A percentile compares a stretch with the other conserved stretches of the same genome.
phyloP scores from a whole-genome alignment of 2,113 vertebrate species.

The Orycteropus afer region DNA sequence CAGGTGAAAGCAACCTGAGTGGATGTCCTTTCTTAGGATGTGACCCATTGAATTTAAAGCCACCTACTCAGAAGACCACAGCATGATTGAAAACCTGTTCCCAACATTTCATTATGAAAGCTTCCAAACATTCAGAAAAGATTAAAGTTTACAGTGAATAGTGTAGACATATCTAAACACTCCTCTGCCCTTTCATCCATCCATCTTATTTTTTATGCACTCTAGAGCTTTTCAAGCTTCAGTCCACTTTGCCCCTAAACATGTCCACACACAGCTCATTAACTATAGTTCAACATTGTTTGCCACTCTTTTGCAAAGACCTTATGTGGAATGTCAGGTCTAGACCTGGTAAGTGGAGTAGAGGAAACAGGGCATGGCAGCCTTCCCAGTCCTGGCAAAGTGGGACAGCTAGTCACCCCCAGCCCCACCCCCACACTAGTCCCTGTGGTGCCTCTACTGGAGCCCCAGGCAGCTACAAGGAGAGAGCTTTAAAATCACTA shows the following conservation, averaged over 20 bases:
- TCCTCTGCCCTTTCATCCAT: too few species aligned
- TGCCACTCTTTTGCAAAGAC: neutral
- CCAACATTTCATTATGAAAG: neutral
- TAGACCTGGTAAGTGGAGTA: neutral
- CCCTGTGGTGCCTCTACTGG: neutral
- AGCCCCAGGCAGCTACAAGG: too few species aligned
- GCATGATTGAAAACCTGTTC: neutral
- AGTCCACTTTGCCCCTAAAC: neutral
- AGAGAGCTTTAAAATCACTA: neutral
- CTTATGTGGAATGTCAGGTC: neutral
- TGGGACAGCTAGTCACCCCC: neutral
- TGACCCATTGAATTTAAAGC: neutral
- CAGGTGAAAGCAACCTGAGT: neutral
- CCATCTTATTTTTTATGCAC: accelerated
- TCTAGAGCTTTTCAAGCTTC: neutral
- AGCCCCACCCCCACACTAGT: neutral
- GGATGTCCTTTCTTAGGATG: neutral
- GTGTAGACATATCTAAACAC: neutral
- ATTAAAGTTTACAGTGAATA: neutral
- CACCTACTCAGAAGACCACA: neutral
- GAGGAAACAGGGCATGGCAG: too few species aligned
- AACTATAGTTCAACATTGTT: neutral
- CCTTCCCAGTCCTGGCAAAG: neutral
- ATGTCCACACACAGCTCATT: neutral
- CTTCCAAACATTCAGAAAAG: neutral